These are phyloP conservation scores for Phalacrocorax aristotelis DNA, from an alignment of 2,113 vertebrate genomes.

Conservation along the genomic window DNA sequence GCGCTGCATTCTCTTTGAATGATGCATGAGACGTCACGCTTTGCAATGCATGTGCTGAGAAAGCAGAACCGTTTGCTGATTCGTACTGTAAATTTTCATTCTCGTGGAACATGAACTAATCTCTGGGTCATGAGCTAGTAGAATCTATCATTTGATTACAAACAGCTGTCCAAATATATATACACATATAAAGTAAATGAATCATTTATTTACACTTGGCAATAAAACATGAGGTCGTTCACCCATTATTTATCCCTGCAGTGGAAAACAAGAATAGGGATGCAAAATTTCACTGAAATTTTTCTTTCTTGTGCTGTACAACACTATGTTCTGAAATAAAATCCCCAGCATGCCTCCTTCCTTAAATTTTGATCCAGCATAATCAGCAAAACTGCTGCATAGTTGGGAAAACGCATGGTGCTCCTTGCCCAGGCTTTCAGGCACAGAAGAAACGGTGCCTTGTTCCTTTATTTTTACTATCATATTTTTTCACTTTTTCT, in stretches of 20 bases:
- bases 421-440: background rate
- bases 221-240: slow-evolving; percentile 54
- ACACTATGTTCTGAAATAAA: background rate
- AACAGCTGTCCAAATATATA: slow-evolving; percentile 28
- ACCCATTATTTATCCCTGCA: slow-evolving; percentile 55
- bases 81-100: background rate
- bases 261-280: background rate
- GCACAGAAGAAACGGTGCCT: background rate
- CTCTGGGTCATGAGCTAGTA: background rate
- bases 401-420: background rate
- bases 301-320: background rate
- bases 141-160: slow-evolving; percentile 38
- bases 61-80: background rate
- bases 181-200: slow-evolving; percentile 9
- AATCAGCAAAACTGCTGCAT: background rate
- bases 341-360: background rate
- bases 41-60: background rate
- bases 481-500: background rate
- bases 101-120: background rate
- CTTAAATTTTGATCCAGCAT: background rate
- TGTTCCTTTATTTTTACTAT: background rate
- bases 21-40: background rate
- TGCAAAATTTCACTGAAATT: background rate
- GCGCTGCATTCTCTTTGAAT: background rate
- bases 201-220: slow-evolving; percentile 41